Evolutionary conservation across 2,888 invertebrate species (phyloP), one percentile per base, ranked within the genome.

Genomic region (Anthoptus insignis): DNA sequence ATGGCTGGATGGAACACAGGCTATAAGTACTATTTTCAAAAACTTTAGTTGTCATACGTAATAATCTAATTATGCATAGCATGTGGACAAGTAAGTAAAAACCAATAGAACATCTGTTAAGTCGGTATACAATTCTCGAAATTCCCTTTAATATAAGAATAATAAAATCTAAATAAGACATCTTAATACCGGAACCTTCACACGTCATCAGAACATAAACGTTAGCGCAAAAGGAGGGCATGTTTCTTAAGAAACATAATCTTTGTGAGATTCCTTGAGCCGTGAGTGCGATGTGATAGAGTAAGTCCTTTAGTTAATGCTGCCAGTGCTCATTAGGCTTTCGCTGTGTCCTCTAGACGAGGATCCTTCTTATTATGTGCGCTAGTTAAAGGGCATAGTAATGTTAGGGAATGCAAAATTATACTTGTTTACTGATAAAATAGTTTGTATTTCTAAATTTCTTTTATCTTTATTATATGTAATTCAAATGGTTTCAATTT

Each of bases 221-320:
- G 11, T 42, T 19, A 42, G 19, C 7, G 1, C 5, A 8, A 42
- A 42, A 42, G 8, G 42, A 42, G 42, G 19, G 16, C 42, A 42
- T 2, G 42, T 19, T 37, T n/a, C 37, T 37, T 16, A 42, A 42
- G 42, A 21, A 19, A 19, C 19, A 39, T 39, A 42, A 42, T 42
- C 19, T 42, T 42, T 42, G 42, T 19, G 42, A 19, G 42, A 42
- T 19, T 42, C 42, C 42, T 42, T 42, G 42, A 42, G 42, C 5
- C 37, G 37, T 19, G 42, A 42, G 19, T 42, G n/a, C n/a, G 42
- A 42, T 42, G 42, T 42, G 42, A 42, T 42, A 42, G 42, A 42
- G 37, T 14, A 19, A 42, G 42, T 42, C 19, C 9, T 42, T 42
- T 42, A 19, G 42, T 9, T 42, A 37, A 19, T 21, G 19, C 11